phyloP scores from a whole-genome alignment of 2,113 vertebrate species.

The Tinamus guttatus region DNA sequence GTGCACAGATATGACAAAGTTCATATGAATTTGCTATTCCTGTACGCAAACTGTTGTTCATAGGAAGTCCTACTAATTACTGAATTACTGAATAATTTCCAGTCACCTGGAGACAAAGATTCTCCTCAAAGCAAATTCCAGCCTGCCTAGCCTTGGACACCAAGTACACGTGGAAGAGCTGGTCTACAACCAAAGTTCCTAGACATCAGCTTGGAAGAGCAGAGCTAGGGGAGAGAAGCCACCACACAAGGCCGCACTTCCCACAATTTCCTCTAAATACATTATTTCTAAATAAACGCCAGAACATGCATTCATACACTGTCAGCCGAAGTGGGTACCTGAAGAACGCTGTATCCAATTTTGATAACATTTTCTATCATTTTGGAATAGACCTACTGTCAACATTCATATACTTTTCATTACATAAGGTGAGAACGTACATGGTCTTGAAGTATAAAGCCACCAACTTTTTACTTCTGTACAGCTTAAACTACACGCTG shows the following conservation, averaged over 20 bases:
- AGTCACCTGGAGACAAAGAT: background rate
- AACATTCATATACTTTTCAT: background rate
- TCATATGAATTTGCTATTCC: background rate
- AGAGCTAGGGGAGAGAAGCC: background rate
- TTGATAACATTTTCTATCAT: background rate
- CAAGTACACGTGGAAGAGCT: background rate
- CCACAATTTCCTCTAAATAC: background rate
- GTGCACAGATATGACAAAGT: background rate
- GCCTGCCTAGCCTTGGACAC: background rate
- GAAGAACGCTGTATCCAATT: background rate
- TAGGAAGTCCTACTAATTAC: background rate
- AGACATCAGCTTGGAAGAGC: background rate
- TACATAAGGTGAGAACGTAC: background rate
- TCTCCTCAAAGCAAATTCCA: background rate
- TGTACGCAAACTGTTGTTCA: background rate
- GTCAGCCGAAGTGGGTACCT: background rate
- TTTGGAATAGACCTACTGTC: background rate
- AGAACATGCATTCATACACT: background rate
- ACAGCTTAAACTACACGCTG: background rate
- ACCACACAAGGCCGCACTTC: background rate
- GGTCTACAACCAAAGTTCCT: background rate
- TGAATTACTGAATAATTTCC: background rate
- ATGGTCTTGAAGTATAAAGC: background rate
- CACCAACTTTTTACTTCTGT: accelerated
- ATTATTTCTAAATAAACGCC: background rate